Base-by-base conservation (phyloP, 2,888 invertebrate species). In the Calliphora vomitoria region DNA sequence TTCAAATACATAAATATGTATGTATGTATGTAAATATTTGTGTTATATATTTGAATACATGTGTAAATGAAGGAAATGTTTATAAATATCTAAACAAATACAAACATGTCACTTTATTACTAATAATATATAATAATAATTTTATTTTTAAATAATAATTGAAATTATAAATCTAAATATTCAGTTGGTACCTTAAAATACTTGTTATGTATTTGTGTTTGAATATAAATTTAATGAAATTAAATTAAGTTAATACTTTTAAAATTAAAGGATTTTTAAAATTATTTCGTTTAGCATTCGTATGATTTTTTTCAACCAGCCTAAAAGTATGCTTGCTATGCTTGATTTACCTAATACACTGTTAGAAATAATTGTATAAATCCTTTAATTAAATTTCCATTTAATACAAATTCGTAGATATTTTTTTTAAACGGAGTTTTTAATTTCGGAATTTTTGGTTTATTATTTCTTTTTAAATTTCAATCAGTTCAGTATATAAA, bases 401-500 rank as follows among this genome's bases (percentile, higher is more conserved):
- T 38, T 15, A 25, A 64, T 20, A 76, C 31, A 68, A 79, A 55
- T 44, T 20, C 8, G 8, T 62, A 41, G 15, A 38, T 38, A 20
- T 44, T 31, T 60, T 38, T 38, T 2, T 38, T 38, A n/a, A 38
- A 10, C 1, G n/a, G 38, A 60, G 25, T 41, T 50, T 64, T 6
- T 62, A n/a, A n/a, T n/a, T 25, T 25, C 1, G 6, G 55, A 35
- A 68, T 55, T 25, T 35, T 20, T 38, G 31, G 10, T 76, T 68
- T 62, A 0, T 64, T 38, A 13, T 69, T 50, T 62, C 0, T 31
- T 81, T 47, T 82, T 69, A 10, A 64, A 58, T 72, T 76, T 76
- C 68, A 71, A 75, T 83, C 76, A 84, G 82, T 85, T 79, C 82
- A 82, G 55, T 85, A 75, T 85, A 87, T 79, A 87, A 87, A 79